Evolutionary conservation across 2,888 invertebrate genomes (phyloP).

Genomic region (Hirtodrosophila confusa): DNA sequence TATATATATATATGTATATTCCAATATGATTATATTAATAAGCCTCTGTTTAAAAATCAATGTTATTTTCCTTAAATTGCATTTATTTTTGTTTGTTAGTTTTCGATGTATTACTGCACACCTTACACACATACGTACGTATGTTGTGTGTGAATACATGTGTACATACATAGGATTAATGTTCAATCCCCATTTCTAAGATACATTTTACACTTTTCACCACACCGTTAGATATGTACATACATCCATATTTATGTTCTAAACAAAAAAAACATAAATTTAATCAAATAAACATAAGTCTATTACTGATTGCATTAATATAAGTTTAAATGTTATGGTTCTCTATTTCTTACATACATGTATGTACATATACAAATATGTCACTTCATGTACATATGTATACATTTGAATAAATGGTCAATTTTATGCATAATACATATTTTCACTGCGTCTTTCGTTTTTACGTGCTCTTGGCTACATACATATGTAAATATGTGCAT

Average conservation of each 20-base stretch:
- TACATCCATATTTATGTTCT: conserved; percentile 2
- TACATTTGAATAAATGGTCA: conserved; percentile 7
- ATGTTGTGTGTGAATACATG: conserved; percentile 9
- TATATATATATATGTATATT: too few relatives aligned
- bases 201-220: conserved; percentile 3
- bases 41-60: too few relatives aligned
- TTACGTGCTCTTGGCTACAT: not conserved
- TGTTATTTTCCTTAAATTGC: not conserved
- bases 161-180: conserved; percentile 5
- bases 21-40: too few relatives aligned
- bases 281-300: too few relatives aligned
- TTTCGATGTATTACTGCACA: not conserved
- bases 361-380: not conserved
- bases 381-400: conserved; percentile 4
- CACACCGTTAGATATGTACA: not conserved
- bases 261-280: conserved; percentile 11
- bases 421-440: conserved; percentile 4
- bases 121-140: not conserved
- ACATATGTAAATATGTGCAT: conserved; percentile 2
- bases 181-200: not conserved
- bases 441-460: conserved; percentile 5
- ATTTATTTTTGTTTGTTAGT: conserved; percentile 4
- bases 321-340: conserved; percentile 5
- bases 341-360: conserved; percentile 4
- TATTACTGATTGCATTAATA: too few relatives aligned